Percentiles rank a stretch among this genome's conserved stretches.
Evolutionary conservation across 2,888 invertebrate species (phyloP).

Genomic region (Andrena trimmerana): DNA sequence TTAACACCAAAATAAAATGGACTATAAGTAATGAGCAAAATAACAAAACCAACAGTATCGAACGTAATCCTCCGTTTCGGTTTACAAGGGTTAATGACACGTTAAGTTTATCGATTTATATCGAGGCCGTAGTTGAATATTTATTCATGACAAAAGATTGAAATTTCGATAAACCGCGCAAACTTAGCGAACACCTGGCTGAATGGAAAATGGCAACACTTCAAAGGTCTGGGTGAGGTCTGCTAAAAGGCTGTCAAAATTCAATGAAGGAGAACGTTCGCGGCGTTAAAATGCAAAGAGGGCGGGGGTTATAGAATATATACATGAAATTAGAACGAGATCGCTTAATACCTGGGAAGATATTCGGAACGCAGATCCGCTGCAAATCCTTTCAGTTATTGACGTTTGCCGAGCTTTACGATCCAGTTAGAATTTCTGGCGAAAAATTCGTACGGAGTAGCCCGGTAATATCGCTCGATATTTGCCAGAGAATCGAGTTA

Average conservation of each 20-base stretch:
- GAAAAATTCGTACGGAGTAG: conserved; percentile 8
- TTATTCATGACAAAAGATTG: background rate
- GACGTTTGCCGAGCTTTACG: conserved; percentile 3
- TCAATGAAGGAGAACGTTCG: conserved; percentile 25
- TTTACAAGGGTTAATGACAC: too few species aligned
- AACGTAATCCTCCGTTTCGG: too few species aligned
- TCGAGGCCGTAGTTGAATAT: background rate
- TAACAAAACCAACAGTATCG: too few species aligned
- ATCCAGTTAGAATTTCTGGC: background rate
- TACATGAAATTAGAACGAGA: conserved; percentile 55
- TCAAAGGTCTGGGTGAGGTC: background rate
- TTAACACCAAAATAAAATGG: too few species aligned
- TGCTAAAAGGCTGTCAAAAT: conserved; percentile 35
- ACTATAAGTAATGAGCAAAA: too few species aligned
- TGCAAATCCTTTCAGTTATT: conserved; percentile 35
- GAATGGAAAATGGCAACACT: background rate
- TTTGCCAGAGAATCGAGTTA: background rate
- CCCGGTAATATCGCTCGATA: background rate
- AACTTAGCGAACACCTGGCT: background rate
- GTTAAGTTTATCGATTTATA: too few species aligned
- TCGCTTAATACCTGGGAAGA: conserved; percentile 31
- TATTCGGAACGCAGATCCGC: conserved; percentile 13
- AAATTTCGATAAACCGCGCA: background rate
- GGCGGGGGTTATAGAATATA: conserved; percentile 48
- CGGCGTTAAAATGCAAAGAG: conserved; percentile 46